Base-by-base conservation (phyloP, 2,888 invertebrate genomes). In the Synanthedon tipuliformis region DNA sequence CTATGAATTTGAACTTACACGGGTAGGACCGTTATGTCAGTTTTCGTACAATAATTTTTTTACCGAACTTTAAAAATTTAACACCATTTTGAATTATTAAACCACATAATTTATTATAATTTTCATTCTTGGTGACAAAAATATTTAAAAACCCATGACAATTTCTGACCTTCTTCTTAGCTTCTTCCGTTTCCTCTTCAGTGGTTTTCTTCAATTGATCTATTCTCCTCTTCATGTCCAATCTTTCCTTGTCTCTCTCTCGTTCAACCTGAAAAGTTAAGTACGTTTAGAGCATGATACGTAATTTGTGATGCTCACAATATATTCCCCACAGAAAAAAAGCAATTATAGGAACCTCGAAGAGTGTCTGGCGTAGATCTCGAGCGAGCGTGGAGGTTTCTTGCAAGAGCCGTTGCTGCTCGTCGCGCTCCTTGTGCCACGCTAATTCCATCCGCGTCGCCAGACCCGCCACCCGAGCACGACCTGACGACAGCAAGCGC, bases 351-450 rank as follows among this genome's bases (percentile, higher is more conserved):
- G 7, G 4, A 2, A 90, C 91, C 89, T 95, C 95, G 67, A 94
- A 95, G 40, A 96, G 88, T 0, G 96, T 96, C 77, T 95, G 96
- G 12, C 95, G 88, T 51, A 97, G 82, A 75, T 97, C 97, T 56
- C 95, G 88, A 0, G 96, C 96, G 56, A 97, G 88, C 0, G 95
- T 96, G 45, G 95, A 95, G 0, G 96, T 95, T 83, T 97, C 97
- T 72, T 95, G 95, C 40, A 97, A 81, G 45, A 97, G 79, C n/a
- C 96, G 88, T 63, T 96, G 96, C 66, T 96, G 95, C 66, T 97
- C 96, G 73, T 96, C 95, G 18, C 97, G 89, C 77, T 97, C 97
- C 73, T 96, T 97, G 69, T 96, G 96, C 97, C 97, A 97, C 0
- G 96, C 95, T 13, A 97, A 85, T 73, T 97, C 96, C 90, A 97